Percentiles rank a stretch among this genome's conserved stretches.
Evolutionary conservation across 2,113 vertebrate species (phyloP).

Genomic region (Menura novaehollandiae): DNA sequence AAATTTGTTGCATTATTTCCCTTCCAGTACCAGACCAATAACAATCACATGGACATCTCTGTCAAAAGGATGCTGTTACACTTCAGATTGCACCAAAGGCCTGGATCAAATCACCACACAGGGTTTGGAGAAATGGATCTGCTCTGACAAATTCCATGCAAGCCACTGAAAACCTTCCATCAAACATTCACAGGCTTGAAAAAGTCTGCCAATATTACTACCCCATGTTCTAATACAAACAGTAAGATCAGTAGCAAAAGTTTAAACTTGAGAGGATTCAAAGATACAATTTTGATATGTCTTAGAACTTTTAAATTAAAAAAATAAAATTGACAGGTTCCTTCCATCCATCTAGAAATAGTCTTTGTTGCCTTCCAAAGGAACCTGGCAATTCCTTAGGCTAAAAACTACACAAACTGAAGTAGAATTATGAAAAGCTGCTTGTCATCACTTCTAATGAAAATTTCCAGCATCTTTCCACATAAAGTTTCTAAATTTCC

Average conservation of each 20-base stretch:
- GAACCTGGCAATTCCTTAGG: background rate
- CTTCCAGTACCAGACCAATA: background rate
- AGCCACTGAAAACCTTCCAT: background rate
- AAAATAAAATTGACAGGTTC: background rate
- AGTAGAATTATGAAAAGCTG: background rate
- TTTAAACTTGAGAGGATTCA: background rate
- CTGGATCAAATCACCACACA: background rate
- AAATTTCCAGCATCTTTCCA: background rate
- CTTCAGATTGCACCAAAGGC: background rate
- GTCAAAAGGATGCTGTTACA: background rate
- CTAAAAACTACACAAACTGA: background rate
- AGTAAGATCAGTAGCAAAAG: background rate
- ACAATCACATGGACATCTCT: background rate
- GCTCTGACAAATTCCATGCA: background rate
- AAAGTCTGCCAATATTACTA: background rate
- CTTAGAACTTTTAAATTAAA: background rate
- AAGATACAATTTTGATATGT: fast-evolving
- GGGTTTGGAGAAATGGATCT: background rate
- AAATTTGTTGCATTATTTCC: background rate
- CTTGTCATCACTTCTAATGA: background rate
- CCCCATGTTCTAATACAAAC: background rate
- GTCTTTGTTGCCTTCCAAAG: background rate
- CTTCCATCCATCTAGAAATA: background rate
- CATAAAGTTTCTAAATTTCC: background rate
- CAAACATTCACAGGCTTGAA: background rate